These are phyloP conservation scores for Oxyura jamaicensis DNA, from an alignment of 2,113 vertebrate species.

Conservation along the genomic window DNA sequence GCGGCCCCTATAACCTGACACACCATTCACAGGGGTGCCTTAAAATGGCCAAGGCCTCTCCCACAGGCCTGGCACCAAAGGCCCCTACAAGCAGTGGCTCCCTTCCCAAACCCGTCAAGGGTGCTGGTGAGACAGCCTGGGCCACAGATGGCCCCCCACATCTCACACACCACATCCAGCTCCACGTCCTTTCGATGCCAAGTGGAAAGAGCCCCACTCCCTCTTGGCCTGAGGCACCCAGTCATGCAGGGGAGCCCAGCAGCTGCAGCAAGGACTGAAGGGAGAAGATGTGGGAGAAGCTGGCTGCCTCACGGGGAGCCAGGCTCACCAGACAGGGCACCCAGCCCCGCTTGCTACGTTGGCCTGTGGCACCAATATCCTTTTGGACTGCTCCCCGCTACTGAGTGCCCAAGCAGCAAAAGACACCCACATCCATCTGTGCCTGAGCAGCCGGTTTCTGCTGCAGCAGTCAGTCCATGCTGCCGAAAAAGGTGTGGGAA, in stretches of 20 bases:
- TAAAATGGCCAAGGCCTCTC: not conserved
- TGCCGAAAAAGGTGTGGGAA: not conserved
- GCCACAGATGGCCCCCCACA: not conserved
- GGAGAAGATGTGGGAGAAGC: rapidly evolving
- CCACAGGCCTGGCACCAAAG: not conserved
- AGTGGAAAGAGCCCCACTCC: not conserved
- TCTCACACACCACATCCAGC: not conserved
- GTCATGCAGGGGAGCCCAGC: not conserved
- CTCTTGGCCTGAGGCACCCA: not conserved
- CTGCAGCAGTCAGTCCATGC: not conserved
- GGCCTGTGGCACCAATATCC: rapidly evolving
- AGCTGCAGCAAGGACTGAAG: not conserved
- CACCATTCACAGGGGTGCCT: not conserved
- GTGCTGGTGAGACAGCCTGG: not conserved
- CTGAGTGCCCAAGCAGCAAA: not conserved
- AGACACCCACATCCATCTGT: not conserved
- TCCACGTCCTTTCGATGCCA: not conserved
- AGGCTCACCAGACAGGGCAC: not conserved
- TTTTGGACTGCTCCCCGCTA: not conserved
- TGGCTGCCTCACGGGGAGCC: not conserved
- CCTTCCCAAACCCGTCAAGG: not conserved
- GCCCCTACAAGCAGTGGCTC: not conserved
- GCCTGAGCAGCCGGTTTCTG: not conserved
- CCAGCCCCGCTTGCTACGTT: not conserved
- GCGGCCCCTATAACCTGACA: not conserved